phyloP scores from a whole-genome alignment of 2,888 invertebrate genomes.

The Agrenia bidenticulata region DNA sequence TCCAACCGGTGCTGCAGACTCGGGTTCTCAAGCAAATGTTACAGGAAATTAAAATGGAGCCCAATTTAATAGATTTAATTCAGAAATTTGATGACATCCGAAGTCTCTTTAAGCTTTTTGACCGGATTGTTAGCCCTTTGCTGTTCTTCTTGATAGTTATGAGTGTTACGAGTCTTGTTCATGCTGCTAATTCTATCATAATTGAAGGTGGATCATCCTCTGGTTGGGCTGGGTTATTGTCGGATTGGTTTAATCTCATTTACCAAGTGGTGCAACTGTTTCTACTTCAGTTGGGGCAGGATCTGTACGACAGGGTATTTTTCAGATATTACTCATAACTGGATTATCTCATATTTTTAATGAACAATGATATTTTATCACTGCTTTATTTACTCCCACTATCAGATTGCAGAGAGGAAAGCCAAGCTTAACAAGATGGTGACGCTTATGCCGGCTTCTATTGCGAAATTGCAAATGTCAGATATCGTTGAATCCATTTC shows the following conservation, averaged over 20 bases:
- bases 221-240: conserved; percentile 36
- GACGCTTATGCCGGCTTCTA: conserved; percentile 28
- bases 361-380: too few species aligned
- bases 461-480: conserved; percentile 35
- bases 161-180: conserved; percentile 40
- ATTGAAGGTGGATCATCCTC: conserved; percentile 36
- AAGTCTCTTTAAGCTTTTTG: conserved; percentile 34
- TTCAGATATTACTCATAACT: neutral
- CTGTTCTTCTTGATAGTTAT: conserved; percentile 42
- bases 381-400: too few species aligned
- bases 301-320: conserved; percentile 38
- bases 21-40: conserved; percentile 28
- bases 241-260: conserved; percentile 38
- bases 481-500: conserved; percentile 38
- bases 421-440: conserved; percentile 38
- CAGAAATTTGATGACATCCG: conserved; percentile 36
- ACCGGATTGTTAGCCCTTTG: conserved; percentile 39
- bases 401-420: conserved; percentile 38
- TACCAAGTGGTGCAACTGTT: conserved; percentile 42
- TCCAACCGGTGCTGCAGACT: conserved; percentile 13
- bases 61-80: conserved; percentile 26
- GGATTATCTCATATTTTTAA: too few species aligned
- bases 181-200: conserved; percentile 39
- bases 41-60: conserved; percentile 32
- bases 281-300: conserved; percentile 39